Conservation (phyloP, 2,797 vertebrate genomes). For the Hippoglossus hippoglossus region DNA sequence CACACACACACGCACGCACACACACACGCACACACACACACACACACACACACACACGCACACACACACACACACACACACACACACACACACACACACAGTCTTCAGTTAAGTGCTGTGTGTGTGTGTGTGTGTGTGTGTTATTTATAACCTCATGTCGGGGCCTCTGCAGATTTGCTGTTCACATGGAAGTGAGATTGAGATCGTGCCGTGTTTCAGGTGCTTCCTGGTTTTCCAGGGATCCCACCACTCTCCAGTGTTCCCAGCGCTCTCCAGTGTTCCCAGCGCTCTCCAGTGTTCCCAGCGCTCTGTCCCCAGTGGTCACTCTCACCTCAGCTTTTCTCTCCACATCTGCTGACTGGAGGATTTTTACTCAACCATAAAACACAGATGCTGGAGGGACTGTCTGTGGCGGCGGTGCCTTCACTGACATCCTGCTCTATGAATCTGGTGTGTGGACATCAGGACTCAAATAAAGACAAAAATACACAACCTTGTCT, state of each 20-base stretch:
- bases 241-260: too few relatives aligned
- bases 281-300: too few relatives aligned
- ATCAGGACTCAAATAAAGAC: not conserved
- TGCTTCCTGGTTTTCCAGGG: not conserved
- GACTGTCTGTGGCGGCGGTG: not conserved
- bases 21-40: too few relatives aligned
- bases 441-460: not conserved
- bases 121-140: too few relatives aligned
- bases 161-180: too few relatives aligned
- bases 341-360: not conserved
- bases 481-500: not conserved
- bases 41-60: too few relatives aligned
- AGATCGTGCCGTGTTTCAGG: too few relatives aligned
- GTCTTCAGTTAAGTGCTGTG: not conserved
- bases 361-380: not conserved
- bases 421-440: constrained; percentile 5
- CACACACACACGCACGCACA: too few relatives aligned
- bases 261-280: too few relatives aligned
- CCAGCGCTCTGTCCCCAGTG: too few relatives aligned
- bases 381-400: not conserved
- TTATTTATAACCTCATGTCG: too few relatives aligned
- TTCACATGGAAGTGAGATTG: not conserved
- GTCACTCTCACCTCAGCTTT: too few relatives aligned
- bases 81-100: constrained; percentile 6
- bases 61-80: not conserved